Evolutionary conservation across 2,888 invertebrate species (phyloP), one percentile per base, ranked within the genome.

Genomic region (Drosophila macrothrix): DNA sequence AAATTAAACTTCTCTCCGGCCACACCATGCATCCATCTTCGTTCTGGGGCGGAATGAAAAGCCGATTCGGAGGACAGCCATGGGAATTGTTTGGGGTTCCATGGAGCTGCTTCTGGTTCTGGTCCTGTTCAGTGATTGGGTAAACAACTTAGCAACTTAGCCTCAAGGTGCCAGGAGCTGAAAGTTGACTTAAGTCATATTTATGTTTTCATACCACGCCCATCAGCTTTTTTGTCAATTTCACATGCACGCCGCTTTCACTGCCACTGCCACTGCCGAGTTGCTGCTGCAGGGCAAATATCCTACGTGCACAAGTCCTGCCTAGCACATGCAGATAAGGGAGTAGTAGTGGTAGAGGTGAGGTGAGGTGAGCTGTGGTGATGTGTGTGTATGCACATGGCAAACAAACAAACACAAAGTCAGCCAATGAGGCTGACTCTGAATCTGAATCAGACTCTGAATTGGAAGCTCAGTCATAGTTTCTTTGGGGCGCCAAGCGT

Each of bases 291-390:
- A 80, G 85, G 90, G 80, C 82, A 82, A 81, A 79, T 82, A 89
- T 87, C 78, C 87, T 72, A 90, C 87, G 87, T 87, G 87, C 90
- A 73, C 81, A 90, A 90, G 83, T 84, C 84, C 67, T 59, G 58
- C 41, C 56, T 58, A 62, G 50, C 61, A 53, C 53, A 63, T 46
- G 33, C 16, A 68, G 63, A 28, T 29, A 28, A 16, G 25, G 25
- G 16, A 28, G 39, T 16, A 31, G 39, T 10, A n/a, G 31, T 1
- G 9, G 31, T 10, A 28, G 46, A 43, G 50, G 19, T 2, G 22
- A 31, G 46, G 35, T n/a, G 22, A 43, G 19, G 19, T 31, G 22
- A 43, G 19, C 16, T 31, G n/a, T 31, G 12, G 1, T 4, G 33
- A 37, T 50, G 22, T 39, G 35, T 35, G 37, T 28, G 4, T 53